Evolutionary conservation across 2,888 invertebrate genomes (phyloP).

Genomic region (Geotrupes spiniger): DNA sequence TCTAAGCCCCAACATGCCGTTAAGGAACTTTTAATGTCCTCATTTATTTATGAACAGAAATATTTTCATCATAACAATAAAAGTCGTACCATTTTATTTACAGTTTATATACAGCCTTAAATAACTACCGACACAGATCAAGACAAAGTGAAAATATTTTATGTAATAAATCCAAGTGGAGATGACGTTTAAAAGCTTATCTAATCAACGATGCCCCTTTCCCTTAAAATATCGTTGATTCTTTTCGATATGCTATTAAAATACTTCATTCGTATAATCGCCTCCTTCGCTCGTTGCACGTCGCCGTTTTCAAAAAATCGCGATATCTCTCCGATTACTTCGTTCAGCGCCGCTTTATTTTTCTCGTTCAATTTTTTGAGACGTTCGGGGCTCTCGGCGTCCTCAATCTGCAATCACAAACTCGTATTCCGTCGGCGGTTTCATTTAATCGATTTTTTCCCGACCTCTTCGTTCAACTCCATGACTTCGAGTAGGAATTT

Average conservation of each 20-base stretch:
- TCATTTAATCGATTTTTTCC: not conserved
- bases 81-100: too few species aligned
- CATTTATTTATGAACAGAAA: too few species aligned
- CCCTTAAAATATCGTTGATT: conserved; percentile 64
- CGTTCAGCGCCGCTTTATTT: conserved; percentile 56
- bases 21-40: too few species aligned
- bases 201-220: conserved; percentile 56
- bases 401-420: conserved; percentile 15
- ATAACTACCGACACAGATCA: too few species aligned
- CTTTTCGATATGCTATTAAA: conserved; percentile 74
- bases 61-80: too few species aligned
- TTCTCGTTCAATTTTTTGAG: conserved; percentile 11
- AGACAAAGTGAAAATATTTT: too few species aligned
- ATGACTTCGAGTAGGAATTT: conserved; percentile 63
- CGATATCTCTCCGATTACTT: conserved; percentile 58
- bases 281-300: conserved; percentile 61
- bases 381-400: conserved; percentile 12
- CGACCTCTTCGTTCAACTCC: conserved; percentile 78
- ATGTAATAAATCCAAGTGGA: too few species aligned
- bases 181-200: too few species aligned
- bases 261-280: conserved; percentile 80
- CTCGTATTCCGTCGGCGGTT: too few species aligned
- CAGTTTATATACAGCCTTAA: too few species aligned
- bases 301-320: conserved; percentile 64
- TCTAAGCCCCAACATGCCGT: too few species aligned